These are phyloP conservation scores for Hypsibius dujardini DNA, from an alignment of 1,140 invertebrate genomes.

Conservation along the genomic window DNA sequence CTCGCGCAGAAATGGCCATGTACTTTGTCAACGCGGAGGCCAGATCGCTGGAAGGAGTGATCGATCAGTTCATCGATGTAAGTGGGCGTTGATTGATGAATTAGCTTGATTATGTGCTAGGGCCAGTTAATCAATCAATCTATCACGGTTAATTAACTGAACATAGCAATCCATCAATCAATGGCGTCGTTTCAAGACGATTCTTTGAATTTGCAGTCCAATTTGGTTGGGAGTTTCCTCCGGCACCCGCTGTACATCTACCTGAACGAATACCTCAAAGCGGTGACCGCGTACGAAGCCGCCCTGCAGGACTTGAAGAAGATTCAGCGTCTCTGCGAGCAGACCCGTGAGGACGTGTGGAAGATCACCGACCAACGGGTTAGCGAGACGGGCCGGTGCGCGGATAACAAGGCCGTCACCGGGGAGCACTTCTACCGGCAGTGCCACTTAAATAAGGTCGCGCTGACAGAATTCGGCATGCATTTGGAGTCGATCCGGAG, in stretches of 20 bases:
- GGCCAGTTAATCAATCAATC: too few relatives aligned
- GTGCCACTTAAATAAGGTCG: neutral
- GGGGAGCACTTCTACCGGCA: slow-evolving; percentile 15
- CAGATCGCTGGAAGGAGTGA: neutral
- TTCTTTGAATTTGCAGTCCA: neutral
- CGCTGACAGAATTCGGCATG: neutral
- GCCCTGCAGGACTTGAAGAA: neutral
- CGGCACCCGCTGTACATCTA: slow-evolving; percentile 5
- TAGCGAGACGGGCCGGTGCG: neutral
- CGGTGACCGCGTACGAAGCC: neutral
- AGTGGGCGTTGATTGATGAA: neutral
- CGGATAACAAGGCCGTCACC: neutral
- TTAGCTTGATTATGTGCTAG: too few relatives aligned
- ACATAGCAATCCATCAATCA: too few relatives aligned
- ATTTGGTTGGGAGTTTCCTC: neutral
- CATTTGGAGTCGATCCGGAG: neutral
- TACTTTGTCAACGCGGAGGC: slow-evolving; percentile 9
- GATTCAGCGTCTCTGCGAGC: neutral
- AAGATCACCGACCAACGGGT: neutral
- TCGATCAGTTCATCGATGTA: slow-evolving; percentile 10
- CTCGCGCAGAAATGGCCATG: neutral
- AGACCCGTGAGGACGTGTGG: neutral
- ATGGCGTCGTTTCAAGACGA: neutral
- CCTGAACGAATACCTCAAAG: slow-evolving; percentile 11
- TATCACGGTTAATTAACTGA: too few relatives aligned